Evolutionary conservation across 2,888 invertebrate genomes (phyloP), one percentile per base, ranked within the genome.

Genomic region (Keiferia lycopersicella): DNA sequence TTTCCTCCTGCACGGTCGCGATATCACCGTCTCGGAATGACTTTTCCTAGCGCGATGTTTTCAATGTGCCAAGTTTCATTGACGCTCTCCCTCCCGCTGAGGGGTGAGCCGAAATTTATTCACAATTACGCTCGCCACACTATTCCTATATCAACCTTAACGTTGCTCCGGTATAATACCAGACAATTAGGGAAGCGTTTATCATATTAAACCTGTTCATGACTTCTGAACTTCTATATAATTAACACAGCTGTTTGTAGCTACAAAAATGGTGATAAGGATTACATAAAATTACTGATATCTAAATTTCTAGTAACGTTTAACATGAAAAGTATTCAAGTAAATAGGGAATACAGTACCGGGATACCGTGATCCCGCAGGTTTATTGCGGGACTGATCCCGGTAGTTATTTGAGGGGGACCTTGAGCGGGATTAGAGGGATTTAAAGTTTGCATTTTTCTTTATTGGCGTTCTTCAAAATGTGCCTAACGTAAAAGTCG

Each of bases 61-160:
- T 87, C 86, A 87, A 87, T 85, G 88, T 81, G 80, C 75, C 74
- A 41, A 71, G 81, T 84, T 86, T 78, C 88, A 88, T 88, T 89
- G 88, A 89, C 86, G 84, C 84, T 73, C 71, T 65, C 72, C 71
- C 70, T 73, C 71, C 73, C 71, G 70, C 67, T 70, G 71, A 70
- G 74, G 58, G 58, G 58, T 18, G 39, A 56, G n/a, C 41, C 39
- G 22, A 45, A 60, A 60, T 60, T 60, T 60, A 60, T 60, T 60
- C 59, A 60, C 59, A 45, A 60, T 60, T 45, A 34, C 48, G 20
- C 48, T n/a, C 61, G 61, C 22, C 48, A 11, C 39, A 48, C 61
- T 50, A 51, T 51, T 20, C 51, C 20, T 51, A 20, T 51, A 51
- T 48, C 48, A 48, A 18, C 20, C 51, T 51, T 51, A 51, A 51